Evolutionary conservation across 2,888 invertebrate genomes (phyloP), one percentile per base, ranked within the genome.

Genomic region (Neria commutata): DNA sequence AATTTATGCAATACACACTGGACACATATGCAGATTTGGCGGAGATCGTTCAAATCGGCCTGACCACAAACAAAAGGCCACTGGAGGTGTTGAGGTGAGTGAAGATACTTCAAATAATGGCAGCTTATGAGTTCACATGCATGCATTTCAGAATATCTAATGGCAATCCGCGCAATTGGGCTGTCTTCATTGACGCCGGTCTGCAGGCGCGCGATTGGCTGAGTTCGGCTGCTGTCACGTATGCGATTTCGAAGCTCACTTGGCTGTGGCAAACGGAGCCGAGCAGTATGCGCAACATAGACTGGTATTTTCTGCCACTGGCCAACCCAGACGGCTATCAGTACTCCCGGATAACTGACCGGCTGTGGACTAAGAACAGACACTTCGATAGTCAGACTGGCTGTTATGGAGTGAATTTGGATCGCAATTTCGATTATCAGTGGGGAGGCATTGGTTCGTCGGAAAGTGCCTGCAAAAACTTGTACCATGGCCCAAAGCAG

Each of bases 181-280:
- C 88, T 0, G 83, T 91, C 1, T 91, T 91, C 86, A 79, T 91
- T 26, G 90, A 90, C 69, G 89, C 87, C 0, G 89, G 92, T 2
- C 89, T 93, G 62, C 94, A 94, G 72, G 91, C 92, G 0, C 85
- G 95, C 17, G 96, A 97, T 83, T 97, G 93, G 93, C 89, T 93
- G 66, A 89, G 90, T 42, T 88, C 91, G 0, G 91, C 92, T 0
- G 86, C 89, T 0, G 89, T 91, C 3, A 91, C 92, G 0, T 92
- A 88, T 79, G 84, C 92, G 47, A 88, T 92, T 10, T 87, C 91
- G 68, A 85, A 87, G 60, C 80, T 93, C 19, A 87, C 88, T 0
- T 86, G 87, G 69, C 87, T 87, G 61, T 89, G 87, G 77, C 77
- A 82, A 0, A 84, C 84, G 60, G 84, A 89, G 0, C 8, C 54